These are phyloP conservation scores for Nibea albiflora DNA, from an alignment of 2,113 vertebrate species.

Conservation along the genomic window DNA sequence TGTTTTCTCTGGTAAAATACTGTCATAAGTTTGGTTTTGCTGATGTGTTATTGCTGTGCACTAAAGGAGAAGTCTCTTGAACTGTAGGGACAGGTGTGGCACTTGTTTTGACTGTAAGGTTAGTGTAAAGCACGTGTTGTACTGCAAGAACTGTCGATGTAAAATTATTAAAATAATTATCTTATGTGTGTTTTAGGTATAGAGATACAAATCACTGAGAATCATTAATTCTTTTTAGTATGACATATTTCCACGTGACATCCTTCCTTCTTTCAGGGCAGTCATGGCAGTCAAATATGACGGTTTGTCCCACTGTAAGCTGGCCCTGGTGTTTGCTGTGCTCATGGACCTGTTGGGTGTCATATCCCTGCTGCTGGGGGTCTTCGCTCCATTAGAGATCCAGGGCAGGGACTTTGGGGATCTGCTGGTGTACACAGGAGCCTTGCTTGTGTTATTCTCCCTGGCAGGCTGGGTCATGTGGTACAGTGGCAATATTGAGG, in stretches of 20 bases:
- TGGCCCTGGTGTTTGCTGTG: conserved; percentile 88
- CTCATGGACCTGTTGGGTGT: conserved; percentile 88
- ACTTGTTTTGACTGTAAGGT: background rate
- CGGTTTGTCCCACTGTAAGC: conserved; percentile 87
- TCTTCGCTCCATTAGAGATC: conserved; percentile 88
- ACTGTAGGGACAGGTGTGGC: conserved; percentile 42
- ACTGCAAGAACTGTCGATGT: background rate
- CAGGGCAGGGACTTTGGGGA: conserved; percentile 89
- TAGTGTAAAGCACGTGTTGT: background rate
- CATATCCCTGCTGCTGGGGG: conserved; percentile 84
- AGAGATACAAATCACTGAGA: background rate
- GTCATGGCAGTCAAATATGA: conserved; percentile 76
- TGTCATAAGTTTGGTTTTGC: too few species aligned
- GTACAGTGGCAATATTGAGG: conserved; percentile 94
- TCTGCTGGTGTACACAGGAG: conserved; percentile 89
- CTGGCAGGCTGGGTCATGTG: conserved; percentile 92
- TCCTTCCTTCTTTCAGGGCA: conserved; percentile 4
- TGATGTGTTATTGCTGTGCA: background rate
- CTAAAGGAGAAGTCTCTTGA: background rate
- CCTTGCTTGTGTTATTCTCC: conserved; percentile 88
- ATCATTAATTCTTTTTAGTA: background rate
- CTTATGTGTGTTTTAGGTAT: background rate
- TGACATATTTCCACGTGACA: background rate
- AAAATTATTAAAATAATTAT: background rate
- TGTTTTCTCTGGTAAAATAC: background rate